phyloP scores from a whole-genome alignment of 2,888 invertebrate genomes.

The Thumatha senex region DNA sequence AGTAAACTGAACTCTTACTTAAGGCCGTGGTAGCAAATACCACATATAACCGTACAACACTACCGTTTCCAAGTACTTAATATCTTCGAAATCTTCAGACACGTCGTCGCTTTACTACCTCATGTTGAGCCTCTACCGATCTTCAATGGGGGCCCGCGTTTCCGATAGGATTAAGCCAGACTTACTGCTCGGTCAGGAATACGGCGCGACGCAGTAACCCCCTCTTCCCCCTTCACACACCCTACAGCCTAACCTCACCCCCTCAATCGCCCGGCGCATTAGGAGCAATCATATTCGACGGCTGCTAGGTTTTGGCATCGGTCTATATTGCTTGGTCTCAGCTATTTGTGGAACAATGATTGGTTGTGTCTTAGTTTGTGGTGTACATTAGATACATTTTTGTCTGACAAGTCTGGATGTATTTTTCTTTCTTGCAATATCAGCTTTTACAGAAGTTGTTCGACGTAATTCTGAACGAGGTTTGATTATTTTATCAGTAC shows the following conservation, averaged over 20 bases:
- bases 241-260: constrained; percentile 43
- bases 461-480: too few species aligned
- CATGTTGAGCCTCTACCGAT: constrained; percentile 62
- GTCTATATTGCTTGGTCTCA: constrained; percentile 75
- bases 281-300: constrained; percentile 83
- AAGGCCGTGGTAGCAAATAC: constrained; percentile 1
- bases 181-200: constrained; percentile 83
- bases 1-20: too few species aligned
- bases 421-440: constrained; percentile 16
- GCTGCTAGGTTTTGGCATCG: constrained; percentile 80
- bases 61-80: constrained; percentile 21
- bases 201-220: constrained; percentile 69
- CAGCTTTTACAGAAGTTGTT: constrained; percentile 2
- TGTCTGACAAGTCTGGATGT: constrained; percentile 28
- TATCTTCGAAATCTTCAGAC: constrained; percentile 56
- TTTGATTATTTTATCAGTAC: too few species aligned
- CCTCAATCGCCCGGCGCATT: constrained; percentile 66
- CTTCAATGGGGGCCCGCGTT: constrained; percentile 80
- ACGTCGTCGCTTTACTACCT: constrained; percentile 51
- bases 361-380: constrained; percentile 73
- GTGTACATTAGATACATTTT: constrained; percentile 52
- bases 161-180: constrained; percentile 83
- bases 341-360: constrained; percentile 79
- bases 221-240: constrained; percentile 39
- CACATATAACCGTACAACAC: constrained; percentile 2